Evolutionary conservation across 2,888 invertebrate genomes (phyloP), one percentile per base, ranked within the genome.

Genomic region (Netelia fuscicornis): DNA sequence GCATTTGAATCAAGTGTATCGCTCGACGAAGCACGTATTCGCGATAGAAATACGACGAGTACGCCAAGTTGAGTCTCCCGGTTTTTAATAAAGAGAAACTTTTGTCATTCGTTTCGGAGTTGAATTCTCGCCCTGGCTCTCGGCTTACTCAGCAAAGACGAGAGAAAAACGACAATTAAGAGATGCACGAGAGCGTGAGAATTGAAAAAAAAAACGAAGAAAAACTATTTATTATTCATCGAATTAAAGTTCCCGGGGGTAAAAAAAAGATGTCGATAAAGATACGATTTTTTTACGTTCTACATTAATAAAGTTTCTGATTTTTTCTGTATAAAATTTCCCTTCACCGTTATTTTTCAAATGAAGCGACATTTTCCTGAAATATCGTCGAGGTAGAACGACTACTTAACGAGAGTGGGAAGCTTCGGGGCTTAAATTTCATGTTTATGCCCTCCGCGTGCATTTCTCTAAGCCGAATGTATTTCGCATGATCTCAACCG

Each of bases 81-180:
- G 30, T 76, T 76, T 76, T 76, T 76, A 76, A 76, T 76, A 76
- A 58, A 76, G 67, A 76, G 58, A 76, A 76, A 20, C 20, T 67
- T 76, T 58, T n/a, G 52, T 76, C 75, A 76, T 65, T 37, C 76
- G 42, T 67, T 48, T 10, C 48, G 17, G 9, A 13, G n/a, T 56
- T 20, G 20, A 56, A 56, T 56, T 56, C 56, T 56, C 56, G 20
- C 20, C 1, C n/a, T 13, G 56, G 13, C 56, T 56, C 17, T 20
- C 20, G 11, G 56, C 56, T 56, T 56, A 56, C n/a, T 56, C 11
- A 20, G n/a, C 56, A 17, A 17, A 56, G 56, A 56, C 2, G n/a
- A n/a, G 9, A 56, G 9, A 56, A 56, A 56, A 20, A 56, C 9
- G 20, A 56, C 56, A 6, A 56, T 17, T 56, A 56, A 56, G 56